Conservation (phyloP, 2,888 invertebrate genomes). For the Cryptocephalus primarius region DNA sequence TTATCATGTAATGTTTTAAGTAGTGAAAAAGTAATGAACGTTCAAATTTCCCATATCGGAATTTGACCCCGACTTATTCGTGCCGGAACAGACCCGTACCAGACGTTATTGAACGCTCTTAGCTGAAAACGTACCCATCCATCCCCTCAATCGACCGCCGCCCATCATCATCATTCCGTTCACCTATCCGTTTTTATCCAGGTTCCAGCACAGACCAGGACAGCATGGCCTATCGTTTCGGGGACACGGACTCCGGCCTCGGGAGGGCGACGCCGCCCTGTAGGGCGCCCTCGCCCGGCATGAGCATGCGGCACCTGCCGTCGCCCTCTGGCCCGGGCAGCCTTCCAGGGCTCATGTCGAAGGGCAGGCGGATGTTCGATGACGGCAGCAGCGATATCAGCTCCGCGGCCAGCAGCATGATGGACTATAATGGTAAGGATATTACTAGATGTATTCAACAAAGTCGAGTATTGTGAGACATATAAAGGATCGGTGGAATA, state of each 20-base stretch:
- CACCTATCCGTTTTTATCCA: conserved; percentile 15
- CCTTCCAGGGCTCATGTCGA: conserved; percentile 66
- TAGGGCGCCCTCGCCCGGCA: conserved; percentile 75
- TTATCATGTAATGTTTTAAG: too few species aligned
- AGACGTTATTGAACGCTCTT: too few species aligned
- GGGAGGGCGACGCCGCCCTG: conserved; percentile 81
- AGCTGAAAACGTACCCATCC: too few species aligned
- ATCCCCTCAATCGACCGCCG: too few species aligned
- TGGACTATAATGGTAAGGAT: conserved; percentile 74
- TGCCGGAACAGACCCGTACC: too few species aligned
- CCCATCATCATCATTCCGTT: too few species aligned
- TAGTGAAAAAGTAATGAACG: too few species aligned
- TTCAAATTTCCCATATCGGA: too few species aligned
- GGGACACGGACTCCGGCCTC: conserved; percentile 74
- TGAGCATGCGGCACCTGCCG: conserved; percentile 64
- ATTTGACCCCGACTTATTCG: too few species aligned
- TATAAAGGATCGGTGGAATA: background rate
- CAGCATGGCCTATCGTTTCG: conserved; percentile 44
- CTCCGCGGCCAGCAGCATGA: conserved; percentile 53
- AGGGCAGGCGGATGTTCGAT: conserved; percentile 49
- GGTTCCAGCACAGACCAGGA: conserved; percentile 49
- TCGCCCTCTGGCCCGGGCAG: conserved; percentile 80
- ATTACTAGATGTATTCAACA: background rate
- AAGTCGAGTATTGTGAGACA: background rate
- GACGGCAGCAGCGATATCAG: conserved; percentile 72